phyloP scores from a whole-genome alignment of 37 sponge, comb jelly and placozoan genomes.

The Agelas oroides region DNA sequence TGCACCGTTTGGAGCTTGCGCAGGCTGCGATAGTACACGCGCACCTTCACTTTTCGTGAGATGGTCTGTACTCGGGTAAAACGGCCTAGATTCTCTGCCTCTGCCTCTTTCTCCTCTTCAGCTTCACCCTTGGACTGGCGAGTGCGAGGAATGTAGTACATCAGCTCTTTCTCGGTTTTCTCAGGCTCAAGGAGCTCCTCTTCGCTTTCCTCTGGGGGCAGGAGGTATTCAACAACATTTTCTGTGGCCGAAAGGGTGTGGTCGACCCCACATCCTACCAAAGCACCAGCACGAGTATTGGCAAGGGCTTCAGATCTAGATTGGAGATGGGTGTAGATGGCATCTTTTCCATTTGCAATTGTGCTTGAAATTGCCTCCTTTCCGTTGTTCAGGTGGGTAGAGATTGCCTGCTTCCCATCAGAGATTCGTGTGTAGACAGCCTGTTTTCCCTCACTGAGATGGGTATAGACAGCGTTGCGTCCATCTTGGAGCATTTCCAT shows the following conservation, averaged over 20 bases:
- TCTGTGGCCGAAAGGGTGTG: constrained; percentile 51
- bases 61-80: constrained; percentile 29
- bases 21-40: constrained; percentile 62
- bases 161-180: constrained; percentile 16
- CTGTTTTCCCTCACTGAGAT: constrained; percentile 4
- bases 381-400: constrained; percentile 22
- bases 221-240: constrained; percentile 54
- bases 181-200: constrained; percentile 50
- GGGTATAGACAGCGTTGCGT: constrained; percentile 19
- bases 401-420: constrained; percentile 11
- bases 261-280: constrained; percentile 66
- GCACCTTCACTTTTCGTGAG: constrained; percentile 55
- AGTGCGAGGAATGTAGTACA: background rate
- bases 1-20: constrained; percentile 48
- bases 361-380: constrained; percentile 31
- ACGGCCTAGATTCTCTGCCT: constrained; percentile 6
- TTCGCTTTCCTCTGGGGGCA: constrained; percentile 55
- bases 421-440: constrained; percentile 24
- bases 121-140: background rate
- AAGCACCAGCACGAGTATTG: constrained; percentile 58
- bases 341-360: constrained; percentile 22
- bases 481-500: constrained; percentile 12
- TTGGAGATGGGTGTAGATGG: constrained; percentile 28
- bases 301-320: constrained; percentile 27
- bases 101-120: constrained; percentile 21